Evolutionary conservation across 2,113 vertebrate genomes (phyloP), one percentile per base, ranked within the genome.

Genomic region (Corynorhinus townsendii): DNA sequence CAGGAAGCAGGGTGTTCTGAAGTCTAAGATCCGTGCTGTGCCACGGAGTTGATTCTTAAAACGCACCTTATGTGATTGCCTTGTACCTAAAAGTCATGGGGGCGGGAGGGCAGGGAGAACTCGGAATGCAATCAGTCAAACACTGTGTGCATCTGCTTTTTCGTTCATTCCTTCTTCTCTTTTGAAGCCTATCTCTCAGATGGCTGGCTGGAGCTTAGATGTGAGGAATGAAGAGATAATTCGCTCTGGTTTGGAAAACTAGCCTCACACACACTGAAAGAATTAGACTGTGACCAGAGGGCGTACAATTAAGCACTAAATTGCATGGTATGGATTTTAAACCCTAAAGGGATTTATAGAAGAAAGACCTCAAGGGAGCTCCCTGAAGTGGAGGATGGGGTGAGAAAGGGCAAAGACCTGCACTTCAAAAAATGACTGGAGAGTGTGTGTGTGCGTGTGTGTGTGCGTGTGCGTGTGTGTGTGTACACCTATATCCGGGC

Each of bases 11-110:
- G 0, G 47, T 28, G 28, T 15, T 14, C 43, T 38, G 64, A 54
- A 62, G 62, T 6, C 52, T 2, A 0, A n/a, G 49, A 38, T 1
- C 0, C 0, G 0, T 2, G 9, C 26, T 0, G 0, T 7, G 45
- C 4, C 7, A 12, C 1, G 30, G 1, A 12, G 54, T 8, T 0
- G 22, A 5, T 47, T 35, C 69, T 69, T 35, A 69, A 49, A 20
- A 47, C 0, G 0, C 9, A 12, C 40, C 8, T 73, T 20, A 5
- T 43, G 16, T n/a, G 91, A 83, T 62, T 83, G 75, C 24, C 66
- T 43, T 49, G 56, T 38, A 38, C n/a, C 16, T 7, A 7, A 66
- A 40, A 26, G 33, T 38, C 30, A 3, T 38, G 38, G 38, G 38
- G 38, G 38, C 5, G 12, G 17, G 54, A 5, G 47, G 12, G 12